Evolutionary conservation across 2,888 invertebrate species (phyloP).

Genomic region (Phortica magna): DNA sequence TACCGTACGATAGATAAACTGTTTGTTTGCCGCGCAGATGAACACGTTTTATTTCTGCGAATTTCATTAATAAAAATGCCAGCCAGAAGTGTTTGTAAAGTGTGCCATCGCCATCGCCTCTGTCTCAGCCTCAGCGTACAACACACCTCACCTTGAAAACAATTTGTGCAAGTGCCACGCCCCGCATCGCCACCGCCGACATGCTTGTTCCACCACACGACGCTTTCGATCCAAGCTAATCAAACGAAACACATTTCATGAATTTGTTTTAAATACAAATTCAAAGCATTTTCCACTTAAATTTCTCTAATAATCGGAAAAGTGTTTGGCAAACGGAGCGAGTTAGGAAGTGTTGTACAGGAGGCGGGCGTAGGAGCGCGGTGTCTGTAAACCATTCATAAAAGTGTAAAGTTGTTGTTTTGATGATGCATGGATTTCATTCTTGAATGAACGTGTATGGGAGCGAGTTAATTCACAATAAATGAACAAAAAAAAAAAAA

Average conservation of each 20-base stretch:
- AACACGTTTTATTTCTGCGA: slow-evolving; percentile 56
- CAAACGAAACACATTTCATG: slow-evolving; percentile 51
- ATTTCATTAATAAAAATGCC: slow-evolving; percentile 71
- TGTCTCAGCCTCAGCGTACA: background rate
- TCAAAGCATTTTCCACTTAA: slow-evolving; percentile 63
- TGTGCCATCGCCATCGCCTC: slow-evolving; percentile 26
- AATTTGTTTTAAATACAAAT: slow-evolving; percentile 35
- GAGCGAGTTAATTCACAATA: too few relatives aligned
- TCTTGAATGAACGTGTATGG: slow-evolving; percentile 17
- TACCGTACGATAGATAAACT: slow-evolving; percentile 38
- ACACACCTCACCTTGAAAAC: slow-evolving; percentile 28
- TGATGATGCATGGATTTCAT: slow-evolving; percentile 16
- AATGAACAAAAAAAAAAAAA: too few relatives aligned
- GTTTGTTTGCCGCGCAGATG: slow-evolving; percentile 33
- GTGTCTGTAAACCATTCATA: slow-evolving; percentile 57
- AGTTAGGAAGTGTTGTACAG: background rate
- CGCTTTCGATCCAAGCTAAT: slow-evolving; percentile 44
- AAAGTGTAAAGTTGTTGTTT: slow-evolving; percentile 43
- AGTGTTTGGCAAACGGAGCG: background rate
- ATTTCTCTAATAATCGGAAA: slow-evolving; percentile 52
- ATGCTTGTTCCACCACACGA: background rate
- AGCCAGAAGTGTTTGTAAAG: slow-evolving; percentile 48
- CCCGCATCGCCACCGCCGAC: slow-evolving; percentile 24
- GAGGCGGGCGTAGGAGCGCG: background rate
- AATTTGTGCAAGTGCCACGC: slow-evolving; percentile 2